Evolutionary conservation across 92 coral and sea anemone species (phyloP).

Genomic region (Bergia puertoricense): DNA sequence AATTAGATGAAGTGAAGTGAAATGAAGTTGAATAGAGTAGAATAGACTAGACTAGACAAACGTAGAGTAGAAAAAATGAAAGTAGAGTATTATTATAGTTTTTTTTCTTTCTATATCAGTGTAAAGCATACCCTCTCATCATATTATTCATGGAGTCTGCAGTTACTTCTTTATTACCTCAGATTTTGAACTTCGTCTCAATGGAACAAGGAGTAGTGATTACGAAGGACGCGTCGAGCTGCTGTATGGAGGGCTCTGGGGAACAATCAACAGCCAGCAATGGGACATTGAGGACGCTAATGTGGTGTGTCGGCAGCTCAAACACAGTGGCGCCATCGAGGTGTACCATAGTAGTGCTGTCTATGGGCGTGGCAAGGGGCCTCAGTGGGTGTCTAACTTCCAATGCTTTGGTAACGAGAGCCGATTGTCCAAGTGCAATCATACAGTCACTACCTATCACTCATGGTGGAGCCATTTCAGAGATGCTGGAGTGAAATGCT

Average conservation of each 20-base stretch:
- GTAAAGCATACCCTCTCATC: not conserved
- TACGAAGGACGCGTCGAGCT: conserved; percentile 31
- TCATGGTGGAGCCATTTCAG: conserved; percentile 21
- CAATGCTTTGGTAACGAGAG: conserved; percentile 30
- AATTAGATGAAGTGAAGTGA: too few species aligned
- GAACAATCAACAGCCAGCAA: conserved; percentile 6
- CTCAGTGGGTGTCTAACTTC: conserved; percentile 37
- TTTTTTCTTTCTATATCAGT: too few species aligned
- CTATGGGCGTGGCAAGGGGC: conserved; percentile 36
- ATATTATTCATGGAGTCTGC: too few species aligned
- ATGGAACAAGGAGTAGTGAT: conserved; percentile 20
- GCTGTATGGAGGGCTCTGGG: conserved; percentile 29
- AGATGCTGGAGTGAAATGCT: conserved; percentile 27
- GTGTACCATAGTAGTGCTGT: conserved; percentile 13
- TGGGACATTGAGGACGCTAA: conserved; percentile 38
- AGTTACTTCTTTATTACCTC: not conserved
- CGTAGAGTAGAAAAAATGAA: too few species aligned
- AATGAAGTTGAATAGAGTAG: too few species aligned
- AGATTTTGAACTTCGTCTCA: conserved; percentile 38
- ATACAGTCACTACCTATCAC: conserved; percentile 1
- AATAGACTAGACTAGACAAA: too few species aligned
- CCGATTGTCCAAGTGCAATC: conserved; percentile 32
- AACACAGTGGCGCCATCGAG: conserved; percentile 8
- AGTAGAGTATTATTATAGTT: too few species aligned
- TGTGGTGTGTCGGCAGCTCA: conserved; percentile 32